A percentile compares a stretch with the other conserved stretches of the same genome.
These are phyloP conservation scores for Aptenodytes patagonicus DNA, from an alignment of 2,113 vertebrate genomes.

Conservation along the genomic window DNA sequence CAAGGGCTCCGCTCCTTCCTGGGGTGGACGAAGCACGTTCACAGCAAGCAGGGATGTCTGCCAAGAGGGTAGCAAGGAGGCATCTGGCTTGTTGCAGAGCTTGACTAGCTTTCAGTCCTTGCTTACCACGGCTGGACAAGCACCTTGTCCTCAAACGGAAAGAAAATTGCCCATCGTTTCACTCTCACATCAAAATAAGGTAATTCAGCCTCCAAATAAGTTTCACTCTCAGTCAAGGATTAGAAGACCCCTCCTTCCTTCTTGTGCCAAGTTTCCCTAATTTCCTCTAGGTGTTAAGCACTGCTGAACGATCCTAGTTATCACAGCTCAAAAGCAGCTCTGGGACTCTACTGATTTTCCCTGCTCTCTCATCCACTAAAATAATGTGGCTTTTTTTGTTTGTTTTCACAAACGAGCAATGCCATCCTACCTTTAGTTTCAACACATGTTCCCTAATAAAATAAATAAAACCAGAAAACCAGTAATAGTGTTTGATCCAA, in stretches of 20 bases:
- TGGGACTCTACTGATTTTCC: neutral
- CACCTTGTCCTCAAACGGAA: accelerated
- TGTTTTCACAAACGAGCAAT: neutral
- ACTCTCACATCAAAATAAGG: neutral
- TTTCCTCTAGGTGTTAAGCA: neutral
- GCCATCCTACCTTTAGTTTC: neutral
- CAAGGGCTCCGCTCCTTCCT: neutral
- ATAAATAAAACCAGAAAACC: neutral
- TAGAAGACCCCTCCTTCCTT: neutral
- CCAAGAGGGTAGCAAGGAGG: neutral
- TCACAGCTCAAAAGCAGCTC: neutral
- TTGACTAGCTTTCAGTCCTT: neutral
- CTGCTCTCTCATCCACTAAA: neutral
- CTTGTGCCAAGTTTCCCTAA: neutral
- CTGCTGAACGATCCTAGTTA: neutral
- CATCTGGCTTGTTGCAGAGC: neutral
- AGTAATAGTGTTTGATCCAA: neutral
- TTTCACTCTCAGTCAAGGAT: neutral
- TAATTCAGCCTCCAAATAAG: neutral
- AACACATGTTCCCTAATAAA: neutral
- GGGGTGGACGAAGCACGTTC: accelerated
- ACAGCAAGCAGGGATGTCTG: neutral
- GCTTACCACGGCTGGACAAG: neutral
- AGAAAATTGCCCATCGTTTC: neutral
- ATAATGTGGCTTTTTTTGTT: neutral